These are phyloP conservation scores for Stegodyphus mimosarum DNA, from an alignment of 1,140 invertebrate species.

Conservation along the genomic window DNA sequence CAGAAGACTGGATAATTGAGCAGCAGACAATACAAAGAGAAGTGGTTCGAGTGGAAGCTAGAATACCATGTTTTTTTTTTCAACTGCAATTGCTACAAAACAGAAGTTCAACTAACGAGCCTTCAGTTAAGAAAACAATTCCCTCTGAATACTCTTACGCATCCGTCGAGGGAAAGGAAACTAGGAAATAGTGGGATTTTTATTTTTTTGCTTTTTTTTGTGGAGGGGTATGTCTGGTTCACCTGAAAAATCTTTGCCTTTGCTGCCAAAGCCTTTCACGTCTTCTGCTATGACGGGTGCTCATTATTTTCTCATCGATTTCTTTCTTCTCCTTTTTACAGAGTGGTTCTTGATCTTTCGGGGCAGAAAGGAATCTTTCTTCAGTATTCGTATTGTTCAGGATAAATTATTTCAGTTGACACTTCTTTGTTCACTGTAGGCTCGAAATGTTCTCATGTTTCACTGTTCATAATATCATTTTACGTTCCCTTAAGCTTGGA, in stretches of 20 bases:
- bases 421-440: too few relatives aligned
- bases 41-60: too few relatives aligned
- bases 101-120: constrained; percentile 34
- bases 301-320: constrained; percentile 39
- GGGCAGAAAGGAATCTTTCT: background rate
- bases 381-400: too few relatives aligned
- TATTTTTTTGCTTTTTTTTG: too few relatives aligned
- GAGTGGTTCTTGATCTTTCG: constrained; percentile 26
- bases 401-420: too few relatives aligned
- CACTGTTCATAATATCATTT: too few relatives aligned
- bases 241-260: constrained; percentile 24
- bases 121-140: constrained; percentile 31
- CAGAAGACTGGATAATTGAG: too few relatives aligned
- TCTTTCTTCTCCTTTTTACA: constrained; percentile 6
- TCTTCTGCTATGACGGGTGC: constrained; percentile 19
- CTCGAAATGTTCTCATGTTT: too few relatives aligned
- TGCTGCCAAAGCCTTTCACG: constrained; percentile 13
- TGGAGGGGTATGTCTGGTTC: background rate
- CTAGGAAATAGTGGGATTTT: too few relatives aligned
- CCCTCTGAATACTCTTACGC: background rate
- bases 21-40: too few relatives aligned
- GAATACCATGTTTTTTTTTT: background rate
- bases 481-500: too few relatives aligned
- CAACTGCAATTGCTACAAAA: constrained; percentile 26
- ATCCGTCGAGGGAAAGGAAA: too few relatives aligned